These are phyloP conservation scores for Parelbella ahira DNA, from an alignment of 2,888 invertebrate genomes.

Conservation along the genomic window DNA sequence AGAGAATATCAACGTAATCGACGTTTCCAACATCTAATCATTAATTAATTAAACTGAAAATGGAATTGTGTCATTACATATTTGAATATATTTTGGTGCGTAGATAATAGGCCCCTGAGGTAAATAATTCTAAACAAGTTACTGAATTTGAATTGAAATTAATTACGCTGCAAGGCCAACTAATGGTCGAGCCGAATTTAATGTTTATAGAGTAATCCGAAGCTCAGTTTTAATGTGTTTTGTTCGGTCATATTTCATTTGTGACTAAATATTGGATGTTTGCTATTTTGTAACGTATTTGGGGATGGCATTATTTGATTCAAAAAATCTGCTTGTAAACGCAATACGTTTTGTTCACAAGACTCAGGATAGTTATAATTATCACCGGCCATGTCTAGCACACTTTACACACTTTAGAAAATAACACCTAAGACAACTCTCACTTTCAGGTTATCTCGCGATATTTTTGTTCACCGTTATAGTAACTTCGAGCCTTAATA, in stretches of 20 bases:
- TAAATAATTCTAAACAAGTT: conserved; percentile 16
- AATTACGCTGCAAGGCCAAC: conserved; percentile 47
- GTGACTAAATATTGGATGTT: conserved; percentile 27
- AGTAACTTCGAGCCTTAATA: no score
- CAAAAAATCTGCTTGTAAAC: background rate
- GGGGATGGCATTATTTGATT: conserved; percentile 1
- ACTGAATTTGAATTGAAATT: conserved; percentile 43
- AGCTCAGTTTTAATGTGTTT: conserved; percentile 46
- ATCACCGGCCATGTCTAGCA: no score
- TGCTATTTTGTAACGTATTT: conserved; percentile 9
- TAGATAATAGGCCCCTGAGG: conserved; percentile 14
- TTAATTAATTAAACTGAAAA: no score
- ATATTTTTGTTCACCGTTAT: no score
- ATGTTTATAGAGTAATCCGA: conserved; percentile 50
- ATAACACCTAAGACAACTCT: no score
- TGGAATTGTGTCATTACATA: no score
- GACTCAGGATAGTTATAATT: no score
- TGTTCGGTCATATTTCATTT: conserved; percentile 38
- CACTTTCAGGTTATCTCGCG: no score
- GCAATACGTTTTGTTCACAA: no score
- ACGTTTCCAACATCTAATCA: no score
- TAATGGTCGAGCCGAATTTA: conserved; percentile 46
- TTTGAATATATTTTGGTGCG: conserved; percentile 1
- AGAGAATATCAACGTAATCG: no score
- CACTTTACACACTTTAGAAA: no score